These are phyloP conservation scores for Clytia hemisphaerica DNA, from an alignment of 30 jellyfish, hydroid and myxozoan species.

Conservation along the genomic window DNA sequence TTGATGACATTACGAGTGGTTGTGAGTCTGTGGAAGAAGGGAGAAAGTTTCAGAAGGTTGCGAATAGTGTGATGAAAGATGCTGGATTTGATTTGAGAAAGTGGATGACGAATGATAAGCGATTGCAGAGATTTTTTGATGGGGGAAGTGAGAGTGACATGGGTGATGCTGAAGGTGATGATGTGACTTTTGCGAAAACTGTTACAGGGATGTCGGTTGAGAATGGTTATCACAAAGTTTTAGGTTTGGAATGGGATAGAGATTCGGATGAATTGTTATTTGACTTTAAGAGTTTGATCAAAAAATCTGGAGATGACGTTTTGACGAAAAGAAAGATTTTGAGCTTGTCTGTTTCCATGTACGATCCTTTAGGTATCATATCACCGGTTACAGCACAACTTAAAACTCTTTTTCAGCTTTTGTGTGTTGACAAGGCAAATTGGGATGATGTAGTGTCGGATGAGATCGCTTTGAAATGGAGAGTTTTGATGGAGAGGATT, in stretches of 20 bases:
- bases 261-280: neutral
- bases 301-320: conserved; percentile 29
- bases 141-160: neutral
- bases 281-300: conserved; percentile 17
- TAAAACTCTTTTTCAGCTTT: conserved; percentile 39
- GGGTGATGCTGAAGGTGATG: too few relatives aligned
- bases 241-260: conserved; percentile 32
- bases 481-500: conserved; percentile 18
- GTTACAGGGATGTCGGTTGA: too few relatives aligned
- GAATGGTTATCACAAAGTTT: too few relatives aligned
- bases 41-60: neutral
- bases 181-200: too few relatives aligned
- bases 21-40: neutral
- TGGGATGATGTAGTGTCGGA: conserved; percentile 53
- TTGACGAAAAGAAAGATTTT: conserved; percentile 49
- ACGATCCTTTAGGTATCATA: conserved; percentile 68
- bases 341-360: conserved; percentile 57
- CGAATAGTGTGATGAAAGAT: neutral
- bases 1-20: too few relatives aligned
- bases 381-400: conserved; percentile 32
- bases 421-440: conserved; percentile 44
- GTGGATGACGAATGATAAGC: conserved; percentile 39
- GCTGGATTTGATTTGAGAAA: conserved; percentile 53
- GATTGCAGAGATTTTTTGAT: conserved; percentile 6
- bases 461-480: conserved; percentile 7